Percentiles rank a stretch among this genome's conserved stretches.
Evolutionary conservation across 2,888 invertebrate species (phyloP).

Genomic region (Lydus trimaculatus): DNA sequence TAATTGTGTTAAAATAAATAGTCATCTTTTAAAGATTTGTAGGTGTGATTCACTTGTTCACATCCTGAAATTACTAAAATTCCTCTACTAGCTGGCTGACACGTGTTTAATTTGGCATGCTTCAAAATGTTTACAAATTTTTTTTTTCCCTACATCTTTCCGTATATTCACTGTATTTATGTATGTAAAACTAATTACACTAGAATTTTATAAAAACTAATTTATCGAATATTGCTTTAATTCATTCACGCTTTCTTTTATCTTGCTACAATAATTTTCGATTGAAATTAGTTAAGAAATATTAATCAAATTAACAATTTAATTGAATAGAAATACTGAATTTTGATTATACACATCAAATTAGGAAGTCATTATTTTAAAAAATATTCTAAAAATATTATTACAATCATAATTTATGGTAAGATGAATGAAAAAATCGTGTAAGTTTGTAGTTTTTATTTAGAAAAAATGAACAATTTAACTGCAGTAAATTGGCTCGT

Average conservation of each 20-base stretch:
- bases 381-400: neutral
- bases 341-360: conserved; percentile 16
- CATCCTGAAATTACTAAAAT: conserved; percentile 41
- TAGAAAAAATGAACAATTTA: conserved; percentile 33
- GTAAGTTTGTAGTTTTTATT: conserved; percentile 27
- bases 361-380: conserved; percentile 11
- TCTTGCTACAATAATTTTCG: conserved; percentile 18
- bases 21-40: conserved; percentile 1
- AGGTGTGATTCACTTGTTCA: conserved; percentile 34
- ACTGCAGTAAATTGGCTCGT: conserved; percentile 47
- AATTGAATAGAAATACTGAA: conserved; percentile 13
- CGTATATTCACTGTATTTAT: conserved; percentile 5
- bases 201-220: conserved; percentile 15
- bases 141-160: conserved; percentile 16
- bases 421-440: conserved; percentile 5
- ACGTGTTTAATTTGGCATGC: conserved; percentile 42
- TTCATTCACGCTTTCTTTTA: conserved; percentile 31
- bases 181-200: conserved; percentile 26
- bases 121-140: conserved; percentile 28
- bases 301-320: conserved; percentile 26
- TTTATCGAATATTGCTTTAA: conserved; percentile 23
- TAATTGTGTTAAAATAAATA: neutral
- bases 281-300: conserved; percentile 27
- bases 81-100: conserved; percentile 35
- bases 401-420: neutral